A percentile compares a stretch with the other conserved stretches of the same genome.
Evolutionary conservation across 2,797 vertebrate genomes (phyloP).

Genomic region (Artibeus jamaicensis): DNA sequence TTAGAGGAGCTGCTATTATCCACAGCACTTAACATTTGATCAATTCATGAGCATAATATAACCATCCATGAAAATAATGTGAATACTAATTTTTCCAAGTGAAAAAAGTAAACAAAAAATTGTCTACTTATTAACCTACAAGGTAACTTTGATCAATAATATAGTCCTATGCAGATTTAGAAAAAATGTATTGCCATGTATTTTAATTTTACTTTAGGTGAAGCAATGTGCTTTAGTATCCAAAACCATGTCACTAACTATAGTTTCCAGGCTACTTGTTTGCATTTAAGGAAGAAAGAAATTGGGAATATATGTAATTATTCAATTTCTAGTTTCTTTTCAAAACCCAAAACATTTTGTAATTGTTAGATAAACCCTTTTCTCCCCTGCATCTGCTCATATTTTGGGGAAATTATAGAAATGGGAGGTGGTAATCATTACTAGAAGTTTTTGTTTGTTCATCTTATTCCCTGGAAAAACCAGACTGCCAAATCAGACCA

Average conservation of each 20-base stretch:
- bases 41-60: background rate
- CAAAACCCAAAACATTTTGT: background rate
- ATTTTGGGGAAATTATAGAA: background rate
- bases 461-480: conserved; percentile 21
- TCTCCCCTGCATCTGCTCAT: background rate
- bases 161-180: background rate
- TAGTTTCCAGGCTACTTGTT: conserved; percentile 3
- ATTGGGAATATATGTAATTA: background rate
- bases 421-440: background rate
- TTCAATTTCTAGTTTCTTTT: background rate
- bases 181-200: background rate
- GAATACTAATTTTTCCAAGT: conserved; percentile 20
- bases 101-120: background rate
- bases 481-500: background rate
- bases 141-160: background rate
- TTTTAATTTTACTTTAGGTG: conserved; percentile 7
- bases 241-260: background rate
- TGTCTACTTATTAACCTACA: background rate
- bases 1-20: background rate
- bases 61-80: background rate
- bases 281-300: conserved; percentile 31
- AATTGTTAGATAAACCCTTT: conserved; percentile 30
- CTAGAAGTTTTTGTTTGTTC: background rate
- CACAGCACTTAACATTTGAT: conserved; percentile 6
- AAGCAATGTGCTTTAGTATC: background rate